These are phyloP conservation scores for Pandemis cinnamomeana DNA, from an alignment of 2,888 invertebrate genomes.

Conservation along the genomic window DNA sequence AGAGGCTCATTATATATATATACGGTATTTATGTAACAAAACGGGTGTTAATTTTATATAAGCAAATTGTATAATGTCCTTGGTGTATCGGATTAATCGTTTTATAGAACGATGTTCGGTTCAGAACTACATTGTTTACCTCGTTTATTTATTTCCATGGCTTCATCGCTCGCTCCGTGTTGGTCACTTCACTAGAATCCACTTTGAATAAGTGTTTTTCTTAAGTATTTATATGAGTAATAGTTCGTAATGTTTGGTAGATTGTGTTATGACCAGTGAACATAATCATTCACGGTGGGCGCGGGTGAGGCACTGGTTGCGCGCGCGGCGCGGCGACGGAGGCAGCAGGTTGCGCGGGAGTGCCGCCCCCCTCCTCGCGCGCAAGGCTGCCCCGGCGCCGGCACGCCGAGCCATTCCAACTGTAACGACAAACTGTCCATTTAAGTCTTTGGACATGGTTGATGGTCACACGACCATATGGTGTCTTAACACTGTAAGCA, in stretches of 20 bases:
- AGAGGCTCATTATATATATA: background rate
- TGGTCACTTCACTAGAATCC: conserved; percentile 62
- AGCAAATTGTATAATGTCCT: conserved; percentile 12
- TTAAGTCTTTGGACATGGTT: conserved; percentile 83
- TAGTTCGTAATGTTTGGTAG: conserved; percentile 45
- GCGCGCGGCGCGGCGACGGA: conserved; percentile 67
- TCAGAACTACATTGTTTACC: conserved; percentile 58
- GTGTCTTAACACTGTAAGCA: conserved; percentile 68
- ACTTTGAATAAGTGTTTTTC: conserved; percentile 58
- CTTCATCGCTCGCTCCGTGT: conserved; percentile 63
- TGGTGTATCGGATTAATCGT: conserved; percentile 55
- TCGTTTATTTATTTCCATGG: conserved; percentile 55
- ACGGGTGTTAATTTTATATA: conserved; percentile 2
- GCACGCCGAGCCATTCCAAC: conserved; percentile 72
- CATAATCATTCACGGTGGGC: conserved; percentile 63
- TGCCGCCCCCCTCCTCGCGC: conserved; percentile 53
- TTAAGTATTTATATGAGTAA: conserved; percentile 45
- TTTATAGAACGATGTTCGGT: conserved; percentile 47
- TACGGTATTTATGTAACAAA: conserved; percentile 31
- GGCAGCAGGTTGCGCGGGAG: conserved; percentile 74
- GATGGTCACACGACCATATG: conserved; percentile 80
- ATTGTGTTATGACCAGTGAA: conserved; percentile 51
- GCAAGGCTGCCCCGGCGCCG: conserved; percentile 68
- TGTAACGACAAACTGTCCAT: conserved; percentile 83
- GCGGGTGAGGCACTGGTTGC: conserved; percentile 68